Conservation (phyloP, 53 echinoderm and acorn worm species). For the Mesocentrotus franciscanus region DNA sequence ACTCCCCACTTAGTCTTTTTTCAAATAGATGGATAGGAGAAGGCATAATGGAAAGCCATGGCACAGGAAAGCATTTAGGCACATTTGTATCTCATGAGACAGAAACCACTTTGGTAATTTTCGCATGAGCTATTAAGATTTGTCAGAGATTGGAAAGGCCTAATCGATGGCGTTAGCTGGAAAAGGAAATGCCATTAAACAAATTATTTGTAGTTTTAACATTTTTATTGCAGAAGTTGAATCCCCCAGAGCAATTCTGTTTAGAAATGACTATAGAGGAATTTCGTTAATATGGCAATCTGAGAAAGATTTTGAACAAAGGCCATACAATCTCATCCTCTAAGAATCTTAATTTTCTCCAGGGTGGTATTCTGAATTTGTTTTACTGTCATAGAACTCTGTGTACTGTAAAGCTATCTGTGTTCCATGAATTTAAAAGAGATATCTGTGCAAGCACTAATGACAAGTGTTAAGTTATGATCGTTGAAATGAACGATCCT, state of each 20-base stretch:
- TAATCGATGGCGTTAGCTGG: constrained; percentile 5
- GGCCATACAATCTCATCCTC: background rate
- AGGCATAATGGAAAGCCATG: background rate
- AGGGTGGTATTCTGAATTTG: too few species aligned
- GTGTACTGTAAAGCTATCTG: too few species aligned
- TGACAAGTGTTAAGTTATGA: too few species aligned
- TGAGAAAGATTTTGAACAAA: background rate
- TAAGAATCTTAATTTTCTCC: background rate
- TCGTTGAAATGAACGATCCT: too few species aligned
- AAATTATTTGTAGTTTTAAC: background rate
- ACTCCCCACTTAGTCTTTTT: background rate
- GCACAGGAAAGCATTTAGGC: background rate
- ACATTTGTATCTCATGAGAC: background rate
- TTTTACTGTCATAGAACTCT: too few species aligned
- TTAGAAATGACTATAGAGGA: background rate
- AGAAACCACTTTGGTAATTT: constrained; percentile 6
- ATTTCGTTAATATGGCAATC: background rate
- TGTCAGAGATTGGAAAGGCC: background rate
- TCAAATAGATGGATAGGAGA: background rate
- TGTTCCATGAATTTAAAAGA: too few species aligned
- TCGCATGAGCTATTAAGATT: constrained; percentile 8
- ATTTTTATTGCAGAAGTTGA: background rate
- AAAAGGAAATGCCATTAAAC: background rate
- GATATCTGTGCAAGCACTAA: too few species aligned
- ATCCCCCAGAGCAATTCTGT: background rate